Evolutionary conservation across 2,113 vertebrate genomes (phyloP).

Genomic region (Cariama cristata): DNA sequence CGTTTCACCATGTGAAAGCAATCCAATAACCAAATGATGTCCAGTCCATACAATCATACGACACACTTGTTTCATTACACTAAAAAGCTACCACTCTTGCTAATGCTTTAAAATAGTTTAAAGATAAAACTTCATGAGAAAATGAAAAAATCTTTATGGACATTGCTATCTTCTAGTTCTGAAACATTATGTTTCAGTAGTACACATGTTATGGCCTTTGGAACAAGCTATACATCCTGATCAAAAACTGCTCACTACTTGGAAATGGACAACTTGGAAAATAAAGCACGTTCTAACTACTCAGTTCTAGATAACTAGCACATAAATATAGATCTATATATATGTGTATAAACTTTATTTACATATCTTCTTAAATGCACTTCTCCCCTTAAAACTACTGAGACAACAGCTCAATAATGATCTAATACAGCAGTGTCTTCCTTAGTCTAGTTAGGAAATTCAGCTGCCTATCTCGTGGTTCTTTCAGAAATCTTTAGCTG

Average conservation of each 20-base stretch:
- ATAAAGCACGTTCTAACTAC: neutral
- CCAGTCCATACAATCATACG: neutral
- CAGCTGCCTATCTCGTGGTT: neutral
- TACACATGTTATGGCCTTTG: neutral
- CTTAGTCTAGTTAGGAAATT: neutral
- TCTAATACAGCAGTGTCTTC: neutral
- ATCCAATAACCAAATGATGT: neutral
- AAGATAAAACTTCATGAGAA: neutral
- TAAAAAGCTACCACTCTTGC: neutral
- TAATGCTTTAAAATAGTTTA: neutral
- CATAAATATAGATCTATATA: neutral
- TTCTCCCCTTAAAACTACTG: neutral
- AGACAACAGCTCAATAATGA: neutral
- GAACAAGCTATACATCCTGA: neutral
- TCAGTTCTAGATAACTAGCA: neutral
- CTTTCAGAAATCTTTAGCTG: too few species aligned
- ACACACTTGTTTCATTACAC: neutral
- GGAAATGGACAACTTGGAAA: neutral
- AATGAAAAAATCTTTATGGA: neutral
- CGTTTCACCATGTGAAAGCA: neutral
- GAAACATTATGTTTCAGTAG: neutral
- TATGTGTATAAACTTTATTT: neutral
- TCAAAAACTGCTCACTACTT: neutral
- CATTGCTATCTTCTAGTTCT: neutral
- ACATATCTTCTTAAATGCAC: neutral